phyloP scores from a whole-genome alignment of 1,140 invertebrate genomes.

The Kradibia gibbosae region DNA sequence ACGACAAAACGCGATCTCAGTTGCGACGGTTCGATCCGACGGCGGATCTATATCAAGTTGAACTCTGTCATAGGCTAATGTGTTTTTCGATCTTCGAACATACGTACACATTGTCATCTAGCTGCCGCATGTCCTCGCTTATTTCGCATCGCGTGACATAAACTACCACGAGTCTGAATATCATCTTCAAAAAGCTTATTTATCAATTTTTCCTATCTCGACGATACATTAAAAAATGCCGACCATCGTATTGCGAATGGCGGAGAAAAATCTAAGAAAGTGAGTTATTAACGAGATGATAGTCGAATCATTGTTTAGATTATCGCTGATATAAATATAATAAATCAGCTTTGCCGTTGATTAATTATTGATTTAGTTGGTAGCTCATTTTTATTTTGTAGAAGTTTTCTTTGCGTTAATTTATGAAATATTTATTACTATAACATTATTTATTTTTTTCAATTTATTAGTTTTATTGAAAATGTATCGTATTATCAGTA shows the following conservation, averaged over 20 bases:
- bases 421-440: too few species aligned
- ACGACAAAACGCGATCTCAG: background rate
- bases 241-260: background rate
- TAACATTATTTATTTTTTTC: too few species aligned
- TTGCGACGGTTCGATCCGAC: constrained; percentile 28
- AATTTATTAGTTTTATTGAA: too few species aligned
- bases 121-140: background rate
- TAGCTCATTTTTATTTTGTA: background rate
- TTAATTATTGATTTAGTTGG: background rate
- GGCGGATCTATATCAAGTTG: constrained; percentile 25
- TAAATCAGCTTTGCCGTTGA: background rate
- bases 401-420: too few species aligned
- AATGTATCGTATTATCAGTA: too few species aligned
- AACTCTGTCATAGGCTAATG: constrained; percentile 54
- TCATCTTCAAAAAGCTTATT: background rate
- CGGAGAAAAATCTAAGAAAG: background rate
- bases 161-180: background rate
- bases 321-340: background rate
- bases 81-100: background rate
- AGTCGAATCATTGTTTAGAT: background rate
- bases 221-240: background rate
- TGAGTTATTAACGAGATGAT: background rate
- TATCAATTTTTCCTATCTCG: background rate
- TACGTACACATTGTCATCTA: background rate
- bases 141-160: background rate